Percentiles rank a stretch among this genome's conserved stretches.
Evolutionary conservation across 2,888 invertebrate genomes (phyloP).

Genomic region (Kuschelorhynchus macadamiae): DNA sequence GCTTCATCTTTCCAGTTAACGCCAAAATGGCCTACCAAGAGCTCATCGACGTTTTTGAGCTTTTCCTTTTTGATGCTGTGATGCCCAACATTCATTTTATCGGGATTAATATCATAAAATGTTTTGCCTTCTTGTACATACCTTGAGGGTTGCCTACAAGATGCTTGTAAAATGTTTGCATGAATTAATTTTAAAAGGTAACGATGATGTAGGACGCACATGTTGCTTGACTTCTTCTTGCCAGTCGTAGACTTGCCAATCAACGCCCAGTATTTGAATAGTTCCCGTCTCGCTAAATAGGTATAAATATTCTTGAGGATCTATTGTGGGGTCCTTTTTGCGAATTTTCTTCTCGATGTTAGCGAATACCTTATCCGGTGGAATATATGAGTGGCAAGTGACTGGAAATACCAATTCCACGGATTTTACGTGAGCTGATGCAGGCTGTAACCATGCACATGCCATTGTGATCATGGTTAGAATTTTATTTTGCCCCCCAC

Average conservation of each 20-base stretch:
- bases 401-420: constrained; percentile 29
- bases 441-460: constrained; percentile 14
- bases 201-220: constrained; percentile 21
- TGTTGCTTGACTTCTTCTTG: constrained; percentile 5
- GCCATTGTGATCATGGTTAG: constrained; percentile 24
- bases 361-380: constrained; percentile 24
- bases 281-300: constrained; percentile 24
- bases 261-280: constrained; percentile 22
- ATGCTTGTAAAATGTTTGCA: constrained; percentile 33
- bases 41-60: constrained; percentile 12
- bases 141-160: constrained; percentile 8
- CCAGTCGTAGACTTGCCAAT: constrained; percentile 34
- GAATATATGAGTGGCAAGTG: constrained; percentile 12
- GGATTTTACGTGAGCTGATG: constrained; percentile 3
- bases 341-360: constrained; percentile 26
- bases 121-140: constrained; percentile 30
- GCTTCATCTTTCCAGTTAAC: constrained; percentile 7
- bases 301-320: constrained; percentile 3
- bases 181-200: constrained; percentile 33
- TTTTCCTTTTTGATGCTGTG: constrained; percentile 24
- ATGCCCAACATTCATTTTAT: constrained; percentile 17
- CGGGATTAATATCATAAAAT: constrained; percentile 15
- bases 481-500: constrained; percentile 26
- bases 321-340: constrained; percentile 28
- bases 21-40: constrained; percentile 26